Evolutionary conservation across 2,113 vertebrate species (phyloP).

Genomic region (Mobula birostris): DNA sequence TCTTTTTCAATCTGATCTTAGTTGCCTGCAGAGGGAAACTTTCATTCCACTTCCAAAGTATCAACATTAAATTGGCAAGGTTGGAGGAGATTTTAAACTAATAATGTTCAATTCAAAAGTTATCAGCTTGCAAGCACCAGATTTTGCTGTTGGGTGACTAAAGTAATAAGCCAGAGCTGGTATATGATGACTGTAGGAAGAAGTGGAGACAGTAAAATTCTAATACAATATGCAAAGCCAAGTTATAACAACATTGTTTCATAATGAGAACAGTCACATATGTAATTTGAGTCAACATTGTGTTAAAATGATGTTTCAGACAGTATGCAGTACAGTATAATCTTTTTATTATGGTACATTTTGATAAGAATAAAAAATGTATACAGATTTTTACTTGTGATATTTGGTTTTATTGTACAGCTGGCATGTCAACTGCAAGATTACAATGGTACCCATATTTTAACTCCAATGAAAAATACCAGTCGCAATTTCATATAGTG

Average conservation of each 20-base stretch:
- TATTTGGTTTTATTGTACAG: constrained; percentile 35
- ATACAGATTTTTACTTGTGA: constrained; percentile 15
- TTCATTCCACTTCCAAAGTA: no score
- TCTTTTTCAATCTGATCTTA: no score
- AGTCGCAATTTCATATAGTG: not conserved
- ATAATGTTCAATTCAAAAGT: not conserved
- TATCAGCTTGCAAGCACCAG: no score
- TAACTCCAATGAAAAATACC: constrained; percentile 23
- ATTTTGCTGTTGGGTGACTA: not conserved
- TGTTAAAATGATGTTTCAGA: not conserved
- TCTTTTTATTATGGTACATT: constrained; percentile 17
- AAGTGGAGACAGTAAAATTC: not conserved
- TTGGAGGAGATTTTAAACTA: not conserved
- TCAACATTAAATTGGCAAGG: not conserved
- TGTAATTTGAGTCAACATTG: not conserved
- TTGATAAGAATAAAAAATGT: not conserved
- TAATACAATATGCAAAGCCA: not conserved
- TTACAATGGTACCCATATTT: constrained; percentile 10
- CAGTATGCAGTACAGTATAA: not conserved
- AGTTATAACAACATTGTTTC: not conserved
- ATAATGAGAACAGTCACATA: not conserved
- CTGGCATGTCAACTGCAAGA: not conserved
- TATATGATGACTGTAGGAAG: not conserved
- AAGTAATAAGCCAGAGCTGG: not conserved
- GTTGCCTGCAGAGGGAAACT: no score